Base-by-base conservation (phyloP, 37 sponge, comb jelly and placozoan genomes). In the Ianthella basta region DNA sequence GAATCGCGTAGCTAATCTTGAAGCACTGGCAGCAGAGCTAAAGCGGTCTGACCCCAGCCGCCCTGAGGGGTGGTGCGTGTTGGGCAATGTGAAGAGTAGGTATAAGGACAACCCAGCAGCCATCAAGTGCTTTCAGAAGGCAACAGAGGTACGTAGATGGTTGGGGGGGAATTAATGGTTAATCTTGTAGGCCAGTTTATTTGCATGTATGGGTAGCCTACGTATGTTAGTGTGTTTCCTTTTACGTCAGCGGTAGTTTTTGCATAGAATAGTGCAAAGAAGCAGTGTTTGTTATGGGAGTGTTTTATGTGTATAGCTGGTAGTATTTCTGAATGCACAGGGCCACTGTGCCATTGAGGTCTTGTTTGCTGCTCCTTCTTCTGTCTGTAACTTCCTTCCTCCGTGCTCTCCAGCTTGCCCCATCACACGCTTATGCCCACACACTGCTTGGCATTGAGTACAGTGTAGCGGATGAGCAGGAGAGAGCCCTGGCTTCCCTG, bases 371-470 rank as follows among this genome's bases (percentile, higher is more conserved):
- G 6, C 50, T 10, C 5, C 27, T 61, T 2, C 64, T 10, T 27
- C 27, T 27, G 4, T 21, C n/a, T 55, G 18, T 19, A 64, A 10
- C 66, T 36, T 23, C 64, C 34, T 10, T 65, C 37, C 82, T 34
- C 64, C 36, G 15, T 78, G 3, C 21, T 44, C 55, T 50, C 55
- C 77, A 92, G 92, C 68, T 94, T 25, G 78, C 44, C 53, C 94
- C 96, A 1, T 24, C 74, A 34, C 91, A 91, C 60, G 80, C 86
- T 4, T 98, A 98, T 56, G 92, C 88, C 19, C 86, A 98, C 87
- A 93, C 92, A 3, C 87, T 98, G 56, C 88, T 95, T 3, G 95
- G 98, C 27, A 91, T 91, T 56, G 98, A 98, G 85, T 89, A 91
- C 66, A 84, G 81, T 72, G 21, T 89, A 59, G 72, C 80, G 0